phyloP scores from a whole-genome alignment of 2,797 vertebrate species.

The Cebuella pygmaea region DNA sequence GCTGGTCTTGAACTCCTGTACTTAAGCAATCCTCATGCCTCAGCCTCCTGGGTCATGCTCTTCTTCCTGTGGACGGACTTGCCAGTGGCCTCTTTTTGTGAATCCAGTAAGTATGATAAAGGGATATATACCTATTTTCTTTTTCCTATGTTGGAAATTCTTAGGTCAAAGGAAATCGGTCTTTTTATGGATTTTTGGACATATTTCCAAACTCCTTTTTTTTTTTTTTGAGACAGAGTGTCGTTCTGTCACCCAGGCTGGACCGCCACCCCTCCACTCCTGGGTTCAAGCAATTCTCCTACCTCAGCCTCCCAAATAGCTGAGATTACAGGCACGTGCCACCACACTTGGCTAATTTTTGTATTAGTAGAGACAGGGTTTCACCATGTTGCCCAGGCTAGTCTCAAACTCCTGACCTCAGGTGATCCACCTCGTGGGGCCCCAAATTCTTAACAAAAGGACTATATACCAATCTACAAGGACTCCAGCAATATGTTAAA shows the following conservation, averaged over 20 bases:
- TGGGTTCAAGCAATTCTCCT: no score
- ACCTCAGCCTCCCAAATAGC: no score
- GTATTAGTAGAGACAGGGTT: no score
- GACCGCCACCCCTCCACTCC: no score
- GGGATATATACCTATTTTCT: background rate
- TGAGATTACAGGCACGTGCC: no score
- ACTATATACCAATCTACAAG: background rate
- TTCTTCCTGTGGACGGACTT: background rate
- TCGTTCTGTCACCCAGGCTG: no score
- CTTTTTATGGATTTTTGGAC: background rate
- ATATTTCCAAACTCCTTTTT: background rate
- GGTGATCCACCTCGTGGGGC: no score
- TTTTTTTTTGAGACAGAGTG: no score
- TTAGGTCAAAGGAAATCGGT: background rate
- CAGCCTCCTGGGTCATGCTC: background rate
- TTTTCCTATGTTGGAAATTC: background rate
- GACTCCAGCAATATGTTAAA: background rate
- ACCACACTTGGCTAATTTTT: no score
- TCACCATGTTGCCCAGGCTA: no score
- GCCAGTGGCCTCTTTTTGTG: background rate
- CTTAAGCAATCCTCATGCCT: background rate
- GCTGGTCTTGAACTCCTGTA: background rate
- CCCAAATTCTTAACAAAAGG: constrained; percentile 13
- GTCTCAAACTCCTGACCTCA: no score
- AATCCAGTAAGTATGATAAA: background rate